Evolutionary conservation across 2,113 vertebrate genomes (phyloP).

Genomic region (Ammodramus savannarum): DNA sequence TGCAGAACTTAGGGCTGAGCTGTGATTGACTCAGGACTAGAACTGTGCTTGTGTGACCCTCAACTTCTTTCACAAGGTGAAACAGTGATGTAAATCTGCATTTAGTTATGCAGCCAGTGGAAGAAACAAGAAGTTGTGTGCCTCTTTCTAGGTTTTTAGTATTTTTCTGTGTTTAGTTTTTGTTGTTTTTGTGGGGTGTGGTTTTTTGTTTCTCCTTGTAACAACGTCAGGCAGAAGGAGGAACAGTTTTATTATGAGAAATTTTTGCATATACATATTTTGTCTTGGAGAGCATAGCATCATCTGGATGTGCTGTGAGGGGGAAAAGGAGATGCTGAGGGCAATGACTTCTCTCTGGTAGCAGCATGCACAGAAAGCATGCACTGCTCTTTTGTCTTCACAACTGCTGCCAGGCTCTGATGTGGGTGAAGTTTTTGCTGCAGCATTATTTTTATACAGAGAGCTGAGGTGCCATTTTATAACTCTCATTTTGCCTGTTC

Average conservation of each 20-base stretch:
- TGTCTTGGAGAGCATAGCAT: fast-evolving
- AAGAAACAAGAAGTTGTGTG: not conserved
- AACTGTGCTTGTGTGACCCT: not conserved
- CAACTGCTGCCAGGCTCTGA: not conserved
- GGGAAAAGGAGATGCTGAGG: not conserved
- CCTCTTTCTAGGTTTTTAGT: not conserved
- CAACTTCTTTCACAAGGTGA: not conserved
- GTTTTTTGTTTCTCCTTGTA: not conserved
- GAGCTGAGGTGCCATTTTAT: not conserved
- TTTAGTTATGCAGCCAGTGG: not conserved
- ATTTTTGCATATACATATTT: not conserved
- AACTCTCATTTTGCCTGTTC: not conserved
- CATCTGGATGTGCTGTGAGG: not conserved
- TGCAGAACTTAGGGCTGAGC: not conserved
- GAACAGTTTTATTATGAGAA: not conserved
- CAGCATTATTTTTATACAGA: not conserved
- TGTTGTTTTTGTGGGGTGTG: not conserved
- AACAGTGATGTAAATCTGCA: not conserved
- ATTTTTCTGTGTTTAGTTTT: not conserved
- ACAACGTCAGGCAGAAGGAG: not conserved
- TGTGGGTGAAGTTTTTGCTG: not conserved
- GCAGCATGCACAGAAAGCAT: not conserved
- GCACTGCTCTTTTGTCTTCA: not conserved
- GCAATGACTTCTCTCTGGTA: not conserved
- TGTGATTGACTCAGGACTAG: not conserved